Percentiles rank a stretch among this genome's conserved stretches.
phyloP scores from a whole-genome alignment of 2,113 vertebrate species.

The Nettapus auritus region DNA sequence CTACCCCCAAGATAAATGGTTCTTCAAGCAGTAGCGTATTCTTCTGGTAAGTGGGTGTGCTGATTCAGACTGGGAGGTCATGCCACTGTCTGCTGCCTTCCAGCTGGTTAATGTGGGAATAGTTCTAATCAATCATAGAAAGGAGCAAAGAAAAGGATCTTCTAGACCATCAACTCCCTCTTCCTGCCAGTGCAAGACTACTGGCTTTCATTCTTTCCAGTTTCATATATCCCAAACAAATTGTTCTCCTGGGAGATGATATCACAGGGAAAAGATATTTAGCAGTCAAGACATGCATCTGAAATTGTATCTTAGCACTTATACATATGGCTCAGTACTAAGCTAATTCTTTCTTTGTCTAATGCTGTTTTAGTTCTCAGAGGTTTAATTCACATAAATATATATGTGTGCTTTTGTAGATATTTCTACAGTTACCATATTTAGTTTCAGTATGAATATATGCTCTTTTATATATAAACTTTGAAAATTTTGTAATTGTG shows the following conservation, averaged over 20 bases:
- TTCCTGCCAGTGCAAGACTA: background rate
- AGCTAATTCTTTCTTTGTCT: background rate
- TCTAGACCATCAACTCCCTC: background rate
- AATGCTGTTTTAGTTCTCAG: background rate
- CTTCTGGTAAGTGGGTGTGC: slow-evolving; percentile 5
- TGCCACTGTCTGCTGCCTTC: background rate
- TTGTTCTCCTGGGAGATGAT: background rate
- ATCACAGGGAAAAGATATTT: background rate
- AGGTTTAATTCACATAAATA: background rate
- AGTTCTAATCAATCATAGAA: slow-evolving; percentile 13
- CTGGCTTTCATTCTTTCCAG: background rate
- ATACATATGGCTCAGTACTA: background rate
- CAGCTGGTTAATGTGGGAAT: slow-evolving; percentile 1
- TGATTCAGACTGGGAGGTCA: slow-evolving; percentile 29
- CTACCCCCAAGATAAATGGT: slow-evolving; percentile 15
- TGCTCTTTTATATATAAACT: background rate
- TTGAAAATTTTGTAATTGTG: background rate
- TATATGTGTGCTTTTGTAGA: background rate
- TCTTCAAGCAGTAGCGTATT: slow-evolving; percentile 14
- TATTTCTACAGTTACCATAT: background rate
- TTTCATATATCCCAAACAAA: background rate
- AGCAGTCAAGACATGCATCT: background rate
- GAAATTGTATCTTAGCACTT: background rate
- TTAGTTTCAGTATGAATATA: background rate
- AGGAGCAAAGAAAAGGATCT: background rate